These are phyloP conservation scores for Coptodon bakossiorum DNA, from an alignment of 2,113 vertebrate species.

Conservation along the genomic window DNA sequence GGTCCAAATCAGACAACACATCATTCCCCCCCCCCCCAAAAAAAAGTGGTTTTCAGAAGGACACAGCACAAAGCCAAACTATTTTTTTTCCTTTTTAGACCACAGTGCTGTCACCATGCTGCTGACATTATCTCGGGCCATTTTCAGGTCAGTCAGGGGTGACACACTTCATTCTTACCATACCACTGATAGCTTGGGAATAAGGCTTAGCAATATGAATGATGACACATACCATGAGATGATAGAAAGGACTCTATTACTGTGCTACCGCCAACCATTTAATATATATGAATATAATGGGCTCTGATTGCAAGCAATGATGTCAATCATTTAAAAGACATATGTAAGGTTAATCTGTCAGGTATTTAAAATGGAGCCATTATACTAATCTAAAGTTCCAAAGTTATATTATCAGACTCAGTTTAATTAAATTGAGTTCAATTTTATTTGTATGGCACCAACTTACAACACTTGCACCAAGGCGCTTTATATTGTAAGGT, in stretches of 20 bases:
- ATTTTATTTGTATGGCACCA: not conserved
- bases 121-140: not conserved
- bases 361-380: not conserved
- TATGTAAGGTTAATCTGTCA: not conserved
- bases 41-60: not conserved
- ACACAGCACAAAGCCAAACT: not conserved
- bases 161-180: not conserved
- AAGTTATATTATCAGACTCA: not conserved
- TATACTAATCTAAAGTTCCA: not conserved
- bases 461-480: not conserved
- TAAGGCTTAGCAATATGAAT: not conserved
- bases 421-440: not conserved
- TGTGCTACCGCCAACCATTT: not conserved
- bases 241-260: not conserved
- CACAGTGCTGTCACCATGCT: not conserved
- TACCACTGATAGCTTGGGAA: not conserved
- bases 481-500: not conserved
- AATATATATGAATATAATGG: not conserved
- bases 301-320: not conserved
- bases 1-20: conserved; percentile 41
- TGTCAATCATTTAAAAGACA: not conserved
- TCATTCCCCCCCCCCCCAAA: not conserved
- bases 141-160: conserved; percentile 11
- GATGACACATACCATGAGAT: not conserved
- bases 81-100: not conserved